Evolutionary conservation across 2,113 vertebrate species (phyloP).

Genomic region (Mormyrus iriodes): DNA sequence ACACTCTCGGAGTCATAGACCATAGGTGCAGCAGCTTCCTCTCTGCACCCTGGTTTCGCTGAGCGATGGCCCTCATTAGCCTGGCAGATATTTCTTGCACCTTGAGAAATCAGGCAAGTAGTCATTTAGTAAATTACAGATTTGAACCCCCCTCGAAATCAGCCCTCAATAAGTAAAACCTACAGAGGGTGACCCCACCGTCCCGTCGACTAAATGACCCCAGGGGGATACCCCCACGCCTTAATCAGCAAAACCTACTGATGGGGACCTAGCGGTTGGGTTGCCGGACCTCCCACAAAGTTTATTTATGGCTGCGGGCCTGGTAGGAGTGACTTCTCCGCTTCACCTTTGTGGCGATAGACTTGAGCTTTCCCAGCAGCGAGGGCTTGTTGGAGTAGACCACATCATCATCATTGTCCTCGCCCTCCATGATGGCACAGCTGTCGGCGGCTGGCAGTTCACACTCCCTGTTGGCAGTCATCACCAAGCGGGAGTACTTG

Average conservation of each 20-base stretch:
- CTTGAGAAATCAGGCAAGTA: background rate
- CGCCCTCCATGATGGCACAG: constrained; percentile 97
- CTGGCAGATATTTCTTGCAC: background rate
- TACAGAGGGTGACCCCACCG: background rate
- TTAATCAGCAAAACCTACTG: background rate
- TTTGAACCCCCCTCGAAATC: background rate
- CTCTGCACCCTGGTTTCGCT: background rate
- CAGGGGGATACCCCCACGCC: background rate
- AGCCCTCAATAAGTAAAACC: background rate
- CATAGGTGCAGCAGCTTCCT: background rate
- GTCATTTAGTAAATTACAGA: background rate
- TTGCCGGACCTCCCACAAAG: background rate
- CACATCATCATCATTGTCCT: constrained; percentile 89
- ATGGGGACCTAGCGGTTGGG: background rate
- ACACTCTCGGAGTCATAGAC: background rate
- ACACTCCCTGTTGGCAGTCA: constrained; percentile 90
- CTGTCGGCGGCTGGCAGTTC: constrained; percentile 92
- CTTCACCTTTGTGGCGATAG: constrained; percentile 86
- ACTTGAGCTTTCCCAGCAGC: constrained; percentile 85
- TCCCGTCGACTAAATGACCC: background rate
- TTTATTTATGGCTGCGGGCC: background rate
- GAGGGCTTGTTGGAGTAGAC: constrained; percentile 89
- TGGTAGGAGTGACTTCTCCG: background rate
- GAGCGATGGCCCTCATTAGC: background rate
- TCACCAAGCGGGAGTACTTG: constrained; percentile 93